Percentiles rank a stretch among this genome's conserved stretches.
phyloP scores from a whole-genome alignment of 1,140 invertebrate genomes.

The Brachionus koreanus region DNA sequence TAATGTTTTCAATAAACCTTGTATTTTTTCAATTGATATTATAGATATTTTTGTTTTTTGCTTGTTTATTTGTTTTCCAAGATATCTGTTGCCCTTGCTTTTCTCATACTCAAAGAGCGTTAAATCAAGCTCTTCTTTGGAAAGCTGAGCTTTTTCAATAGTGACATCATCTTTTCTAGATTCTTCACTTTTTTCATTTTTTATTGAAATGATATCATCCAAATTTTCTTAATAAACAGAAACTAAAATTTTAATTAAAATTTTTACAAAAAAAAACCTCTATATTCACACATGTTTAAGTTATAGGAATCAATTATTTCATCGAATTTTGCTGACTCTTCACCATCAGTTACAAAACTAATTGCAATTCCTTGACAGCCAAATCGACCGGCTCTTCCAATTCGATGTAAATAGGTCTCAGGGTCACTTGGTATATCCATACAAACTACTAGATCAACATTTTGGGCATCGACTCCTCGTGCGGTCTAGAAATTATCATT shows the following conservation, averaged over 20 bases:
- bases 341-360: conserved; percentile 1
- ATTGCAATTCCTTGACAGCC: conserved; percentile 32
- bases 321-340: conserved; percentile 20
- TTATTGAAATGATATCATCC: background rate
- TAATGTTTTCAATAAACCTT: background rate
- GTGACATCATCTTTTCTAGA: conserved; percentile 13
- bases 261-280: background rate
- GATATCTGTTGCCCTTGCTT: background rate
- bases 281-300: background rate
- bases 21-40: background rate
- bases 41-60: background rate
- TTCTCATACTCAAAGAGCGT: conserved; percentile 23
- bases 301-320: conserved; percentile 25
- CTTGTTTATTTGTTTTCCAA: background rate
- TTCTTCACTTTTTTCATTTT: background rate
- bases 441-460: conserved; percentile 89
- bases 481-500: conserved; percentile 53
- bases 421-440: conserved; percentile 76
- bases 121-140: conserved; percentile 9
- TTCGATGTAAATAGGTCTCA: conserved; percentile 88
- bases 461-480: conserved; percentile 78
- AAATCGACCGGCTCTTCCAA: conserved; percentile 54
- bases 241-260: no score
- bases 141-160: conserved; percentile 24
- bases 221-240: conserved; percentile 40